Conservation (phyloP, 2,888 invertebrate species). For the Drosophila atripex region DNA sequence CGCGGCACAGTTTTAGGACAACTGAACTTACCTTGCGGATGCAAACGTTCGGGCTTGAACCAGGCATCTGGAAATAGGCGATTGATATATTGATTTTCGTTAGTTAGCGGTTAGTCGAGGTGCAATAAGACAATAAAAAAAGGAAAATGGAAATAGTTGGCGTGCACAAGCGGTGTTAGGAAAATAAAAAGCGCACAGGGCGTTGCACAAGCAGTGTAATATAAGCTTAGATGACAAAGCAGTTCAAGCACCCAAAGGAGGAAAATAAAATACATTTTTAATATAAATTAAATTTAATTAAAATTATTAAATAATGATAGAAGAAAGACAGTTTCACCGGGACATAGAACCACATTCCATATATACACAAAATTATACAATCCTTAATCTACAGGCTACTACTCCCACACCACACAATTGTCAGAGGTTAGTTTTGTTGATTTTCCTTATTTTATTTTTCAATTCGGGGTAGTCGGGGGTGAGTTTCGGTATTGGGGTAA, state of each 20-base stretch:
- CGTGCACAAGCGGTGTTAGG: constrained; percentile 49
- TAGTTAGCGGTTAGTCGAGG: constrained; percentile 70
- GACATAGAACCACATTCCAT: constrained; percentile 5
- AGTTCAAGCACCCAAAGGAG: not conserved
- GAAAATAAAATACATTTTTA: not conserved
- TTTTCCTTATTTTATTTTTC: constrained; percentile 13
- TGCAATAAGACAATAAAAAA: constrained; percentile 56
- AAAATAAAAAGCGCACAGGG: constrained; percentile 1
- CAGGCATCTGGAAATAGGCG: constrained; percentile 91
- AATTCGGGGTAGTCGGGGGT: constrained; percentile 26
- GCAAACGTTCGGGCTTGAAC: constrained; percentile 96
- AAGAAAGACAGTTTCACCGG: not conserved
- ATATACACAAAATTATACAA: constrained; percentile 35
- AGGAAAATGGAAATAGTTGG: constrained; percentile 15
- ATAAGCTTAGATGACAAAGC: constrained; percentile 13
- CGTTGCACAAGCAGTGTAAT: constrained; percentile 1
- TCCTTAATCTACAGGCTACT: constrained; percentile 7
- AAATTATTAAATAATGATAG: not conserved
- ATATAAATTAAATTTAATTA: not conserved
- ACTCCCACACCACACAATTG: constrained; percentile 48
- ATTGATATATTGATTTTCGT: constrained; percentile 81
- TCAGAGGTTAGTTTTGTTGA: constrained; percentile 69
- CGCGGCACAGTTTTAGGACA: constrained; percentile 50
- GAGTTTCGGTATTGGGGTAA: constrained; percentile 37
- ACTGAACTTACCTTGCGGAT: constrained; percentile 92